Base-by-base conservation (phyloP, 2,797 vertebrate genomes). In the Sebastes kiyomatsui region DNA sequence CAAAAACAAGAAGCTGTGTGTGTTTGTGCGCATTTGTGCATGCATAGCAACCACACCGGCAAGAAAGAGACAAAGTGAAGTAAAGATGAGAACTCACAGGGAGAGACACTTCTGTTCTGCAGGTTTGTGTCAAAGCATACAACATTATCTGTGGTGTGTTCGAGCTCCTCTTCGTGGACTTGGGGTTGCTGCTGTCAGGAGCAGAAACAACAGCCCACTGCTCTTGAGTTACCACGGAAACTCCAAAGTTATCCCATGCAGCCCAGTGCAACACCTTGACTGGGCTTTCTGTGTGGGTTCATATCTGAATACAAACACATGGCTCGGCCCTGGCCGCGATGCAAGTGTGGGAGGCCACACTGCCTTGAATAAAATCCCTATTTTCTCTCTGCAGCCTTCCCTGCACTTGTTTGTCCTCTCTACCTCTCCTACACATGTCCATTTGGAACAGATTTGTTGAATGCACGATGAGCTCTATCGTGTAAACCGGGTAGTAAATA, bases 1-100 rank as follows among this genome's bases (percentile, higher is more conserved):
- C 79, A 86, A 83, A 87, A 90, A 74, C 60, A 79, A 75, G 75
- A 84, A 74, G 35, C 25, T 9, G 28, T 16, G 46, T 30, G 67
- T 75, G 56, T 32, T 2, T 62, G 20, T 79, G n/a, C 78, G 49
- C 30, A 30, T 69, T 28, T 77, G 59, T 79, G 67, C 30, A 22
- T 82, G 62, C 72, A 38, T 56, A 81, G 75, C 46, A 83, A 77
- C 65, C 46, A 58, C 35, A 68, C n/a, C n/a, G 12, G 75, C 33
- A 81, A 83, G 72, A 76, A 74, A 76, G 66, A 16, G 60, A 58
- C 3, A 20, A 54, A 61, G 74, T 52, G 18, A n/a, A 52, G 49
- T 52, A n/a, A 52, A 64, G 32, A 64, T 16, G n/a, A 64, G 33
- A 65, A 9, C 33, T 78, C n/a, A 2, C 55, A 22, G 7, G 56